Conservation (phyloP, 2,888 invertebrate genomes). For the Chrysolina haemoptera region DNA sequence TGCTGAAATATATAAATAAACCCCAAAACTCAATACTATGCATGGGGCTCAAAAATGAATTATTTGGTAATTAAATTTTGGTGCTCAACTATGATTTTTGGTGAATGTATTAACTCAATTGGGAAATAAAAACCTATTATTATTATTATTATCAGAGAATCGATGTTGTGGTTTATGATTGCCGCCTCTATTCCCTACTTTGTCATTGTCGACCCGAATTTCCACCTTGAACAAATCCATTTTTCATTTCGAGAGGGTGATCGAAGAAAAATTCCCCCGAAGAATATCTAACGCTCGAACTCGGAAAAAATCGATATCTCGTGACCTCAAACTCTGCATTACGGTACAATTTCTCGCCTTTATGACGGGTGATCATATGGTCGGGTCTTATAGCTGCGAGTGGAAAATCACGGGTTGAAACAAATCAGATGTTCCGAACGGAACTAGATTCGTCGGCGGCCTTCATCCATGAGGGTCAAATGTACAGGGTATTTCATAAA, state of each 20-base stretch:
- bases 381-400: not conserved
- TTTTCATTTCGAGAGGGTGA: not conserved
- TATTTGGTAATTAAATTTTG: too few species aligned
- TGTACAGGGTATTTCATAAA: too few species aligned
- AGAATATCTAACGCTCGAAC: constrained; percentile 8
- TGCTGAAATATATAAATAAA: too few species aligned
- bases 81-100: too few species aligned
- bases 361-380: constrained; percentile 8
- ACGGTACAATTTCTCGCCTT: constrained; percentile 39
- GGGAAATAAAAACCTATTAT: too few species aligned
- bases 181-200: not conserved
- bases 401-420: not conserved
- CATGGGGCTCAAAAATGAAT: too few species aligned
- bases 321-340: constrained; percentile 63
- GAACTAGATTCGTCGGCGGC: too few species aligned
- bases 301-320: constrained; percentile 61
- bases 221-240: constrained; percentile 1
- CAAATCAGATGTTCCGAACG: too few species aligned
- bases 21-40: too few species aligned
- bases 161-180: not conserved
- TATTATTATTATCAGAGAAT: too few species aligned
- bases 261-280: not conserved
- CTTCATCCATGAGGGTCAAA: too few species aligned
- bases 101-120: too few species aligned
- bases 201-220: not conserved